Conservation (phyloP, 2,113 vertebrate genomes). For the Pseudorhombus dupliciocellatus region DNA sequence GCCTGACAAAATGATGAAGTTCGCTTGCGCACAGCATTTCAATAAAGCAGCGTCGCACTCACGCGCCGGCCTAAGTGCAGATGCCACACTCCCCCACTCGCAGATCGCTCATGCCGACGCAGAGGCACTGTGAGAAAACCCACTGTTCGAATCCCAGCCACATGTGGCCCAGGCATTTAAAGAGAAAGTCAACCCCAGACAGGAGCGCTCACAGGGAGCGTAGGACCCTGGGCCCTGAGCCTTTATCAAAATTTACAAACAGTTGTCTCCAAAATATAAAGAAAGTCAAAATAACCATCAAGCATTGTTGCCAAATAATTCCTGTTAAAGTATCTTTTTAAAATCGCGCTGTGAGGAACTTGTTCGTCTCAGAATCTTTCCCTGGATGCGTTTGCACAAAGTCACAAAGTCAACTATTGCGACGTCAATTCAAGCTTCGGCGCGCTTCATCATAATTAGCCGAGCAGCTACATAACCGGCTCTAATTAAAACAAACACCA, state of each 20-base stretch:
- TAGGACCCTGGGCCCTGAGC: no score
- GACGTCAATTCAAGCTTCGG: conserved; percentile 8
- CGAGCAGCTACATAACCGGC: conserved; percentile 16
- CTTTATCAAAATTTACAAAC: no score
- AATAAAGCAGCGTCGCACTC: conserved; percentile 23
- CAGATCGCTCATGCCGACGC: neutral
- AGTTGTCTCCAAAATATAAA: no score
- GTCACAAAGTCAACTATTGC: conserved; percentile 3
- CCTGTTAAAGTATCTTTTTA: no score
- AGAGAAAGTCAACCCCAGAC: neutral
- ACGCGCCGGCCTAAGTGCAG: conserved; percentile 25
- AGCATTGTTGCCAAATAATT: no score
- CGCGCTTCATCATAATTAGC: conserved; percentile 48
- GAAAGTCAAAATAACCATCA: no score
- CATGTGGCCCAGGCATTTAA: neutral
- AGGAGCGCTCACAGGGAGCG: neutral
- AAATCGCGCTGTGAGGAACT: neutral
- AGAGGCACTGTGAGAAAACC: neutral
- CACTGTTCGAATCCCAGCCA: neutral
- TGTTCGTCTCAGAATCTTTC: neutral
- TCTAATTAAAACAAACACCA: conserved; percentile 49
- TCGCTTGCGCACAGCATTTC: conserved; percentile 39
- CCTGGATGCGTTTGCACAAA: neutral
- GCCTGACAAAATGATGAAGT: conserved; percentile 41
- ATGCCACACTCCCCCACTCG: conserved; percentile 29